These are phyloP conservation scores for Tyrannus savana DNA, from an alignment of 2,113 vertebrate genomes.

Conservation along the genomic window DNA sequence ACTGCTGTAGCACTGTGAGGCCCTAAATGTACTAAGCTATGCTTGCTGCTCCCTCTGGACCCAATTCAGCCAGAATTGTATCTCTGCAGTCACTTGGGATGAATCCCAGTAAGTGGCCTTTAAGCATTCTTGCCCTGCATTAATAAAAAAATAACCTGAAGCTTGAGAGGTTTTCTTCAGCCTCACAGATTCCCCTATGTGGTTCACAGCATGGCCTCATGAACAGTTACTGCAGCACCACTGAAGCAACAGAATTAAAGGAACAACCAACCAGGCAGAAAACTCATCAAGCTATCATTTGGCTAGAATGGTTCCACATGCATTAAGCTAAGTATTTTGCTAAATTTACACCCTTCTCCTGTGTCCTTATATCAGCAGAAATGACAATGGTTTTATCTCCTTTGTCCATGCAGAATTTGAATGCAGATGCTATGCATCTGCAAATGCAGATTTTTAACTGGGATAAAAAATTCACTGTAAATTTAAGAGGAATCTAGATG, in stretches of 20 bases:
- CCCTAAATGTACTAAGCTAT: not conserved
- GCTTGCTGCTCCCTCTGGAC: not conserved
- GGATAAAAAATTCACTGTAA: not conserved
- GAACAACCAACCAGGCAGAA: not conserved
- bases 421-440: not conserved
- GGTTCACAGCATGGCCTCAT: not conserved
- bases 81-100: not conserved
- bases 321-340: not conserved
- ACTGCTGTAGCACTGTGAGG: not conserved
- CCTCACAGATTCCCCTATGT: not conserved
- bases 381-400: not conserved
- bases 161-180: not conserved
- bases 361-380: not conserved
- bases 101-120: not conserved
- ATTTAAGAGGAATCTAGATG: not conserved
- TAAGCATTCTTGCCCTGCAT: not conserved
- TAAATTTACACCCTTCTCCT: not conserved
- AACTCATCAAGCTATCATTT: not conserved
- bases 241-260: not conserved
- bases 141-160: not conserved
- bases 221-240: not conserved
- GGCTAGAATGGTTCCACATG: not conserved
- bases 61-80: not conserved
- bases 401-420: not conserved
- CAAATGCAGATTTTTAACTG: not conserved